Conservation (phyloP, 1,140 invertebrate species). For the Tribolium castaneum region DNA sequence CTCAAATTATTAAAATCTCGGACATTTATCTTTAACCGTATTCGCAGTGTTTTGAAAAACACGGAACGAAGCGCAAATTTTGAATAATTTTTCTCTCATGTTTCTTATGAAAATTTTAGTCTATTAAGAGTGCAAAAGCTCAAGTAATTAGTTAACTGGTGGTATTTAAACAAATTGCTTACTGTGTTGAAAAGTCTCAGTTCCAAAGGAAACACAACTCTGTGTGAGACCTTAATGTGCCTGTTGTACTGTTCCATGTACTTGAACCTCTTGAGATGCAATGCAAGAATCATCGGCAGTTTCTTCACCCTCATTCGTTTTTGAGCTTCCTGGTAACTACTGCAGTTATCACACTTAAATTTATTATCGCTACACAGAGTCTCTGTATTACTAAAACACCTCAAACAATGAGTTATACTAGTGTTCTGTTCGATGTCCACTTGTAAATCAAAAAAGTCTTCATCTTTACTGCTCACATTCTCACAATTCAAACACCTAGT, state of each 20-base stretch:
- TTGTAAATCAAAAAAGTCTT: conserved; percentile 99
- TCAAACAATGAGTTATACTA: conserved; percentile 97
- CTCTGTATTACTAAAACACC: conserved; percentile 98
- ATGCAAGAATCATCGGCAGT: conserved; percentile 95
- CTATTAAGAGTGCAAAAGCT: too few species aligned
- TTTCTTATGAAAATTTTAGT: too few species aligned
- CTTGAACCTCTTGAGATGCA: conserved; percentile 99
- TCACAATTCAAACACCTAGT: conserved; percentile 99
- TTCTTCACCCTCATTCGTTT: conserved; percentile 99
- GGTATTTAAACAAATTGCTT: too few species aligned
- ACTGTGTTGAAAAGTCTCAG: conserved; percentile 98
- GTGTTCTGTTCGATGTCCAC: conserved; percentile 99
- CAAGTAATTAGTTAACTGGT: too few species aligned
- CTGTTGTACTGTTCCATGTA: conserved; percentile 99
- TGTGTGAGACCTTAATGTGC: conserved; percentile 98
- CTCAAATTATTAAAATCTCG: background rate
- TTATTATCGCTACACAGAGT: conserved; percentile 99
- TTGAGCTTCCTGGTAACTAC: conserved; percentile 98
- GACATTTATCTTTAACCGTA: too few species aligned
- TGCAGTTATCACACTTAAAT: conserved; percentile 99
- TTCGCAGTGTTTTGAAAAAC: too few species aligned
- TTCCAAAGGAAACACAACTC: conserved; percentile 98
- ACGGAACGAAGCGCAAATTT: too few species aligned
- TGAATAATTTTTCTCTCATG: too few species aligned
- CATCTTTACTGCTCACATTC: conserved; percentile 99